Evolutionary conservation across 2,113 vertebrate genomes (phyloP).

Genomic region (Cisticola juncidis): DNA sequence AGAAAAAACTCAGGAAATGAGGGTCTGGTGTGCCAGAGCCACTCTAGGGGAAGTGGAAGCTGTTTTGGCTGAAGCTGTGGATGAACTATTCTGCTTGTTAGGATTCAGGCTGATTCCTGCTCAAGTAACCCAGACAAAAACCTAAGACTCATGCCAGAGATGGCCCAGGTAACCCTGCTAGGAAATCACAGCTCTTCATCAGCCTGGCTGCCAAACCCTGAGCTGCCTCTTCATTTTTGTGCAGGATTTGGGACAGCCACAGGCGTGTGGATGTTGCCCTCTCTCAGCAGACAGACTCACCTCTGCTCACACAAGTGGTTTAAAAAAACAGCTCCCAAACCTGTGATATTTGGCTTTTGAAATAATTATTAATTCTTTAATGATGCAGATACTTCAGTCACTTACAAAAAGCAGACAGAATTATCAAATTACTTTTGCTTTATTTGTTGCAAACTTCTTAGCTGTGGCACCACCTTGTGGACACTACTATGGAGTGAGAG

Average conservation of each 20-base stretch:
- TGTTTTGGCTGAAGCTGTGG: neutral
- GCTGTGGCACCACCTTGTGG: conserved; percentile 82
- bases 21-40: neutral
- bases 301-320: neutral
- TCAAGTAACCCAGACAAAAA: neutral
- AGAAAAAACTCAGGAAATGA: neutral
- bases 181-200: neutral
- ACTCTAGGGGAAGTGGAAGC: neutral
- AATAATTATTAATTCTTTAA: neutral
- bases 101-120: neutral
- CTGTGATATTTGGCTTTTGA: neutral
- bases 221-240: neutral
- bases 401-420: neutral
- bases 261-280: neutral
- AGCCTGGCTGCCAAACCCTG: neutral
- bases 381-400: neutral
- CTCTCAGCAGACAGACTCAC: neutral
- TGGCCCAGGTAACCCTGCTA: neutral
- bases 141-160: neutral
- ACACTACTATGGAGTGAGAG: conserved; percentile 14
- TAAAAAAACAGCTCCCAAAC: neutral
- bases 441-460: conserved; percentile 58
- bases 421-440: neutral
- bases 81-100: neutral
- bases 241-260: neutral